A percentile compares a stretch with the other conserved stretches of the same genome.
Conservation (phyloP, 1,140 invertebrate species). For the Euura saliciscinereae region DNA sequence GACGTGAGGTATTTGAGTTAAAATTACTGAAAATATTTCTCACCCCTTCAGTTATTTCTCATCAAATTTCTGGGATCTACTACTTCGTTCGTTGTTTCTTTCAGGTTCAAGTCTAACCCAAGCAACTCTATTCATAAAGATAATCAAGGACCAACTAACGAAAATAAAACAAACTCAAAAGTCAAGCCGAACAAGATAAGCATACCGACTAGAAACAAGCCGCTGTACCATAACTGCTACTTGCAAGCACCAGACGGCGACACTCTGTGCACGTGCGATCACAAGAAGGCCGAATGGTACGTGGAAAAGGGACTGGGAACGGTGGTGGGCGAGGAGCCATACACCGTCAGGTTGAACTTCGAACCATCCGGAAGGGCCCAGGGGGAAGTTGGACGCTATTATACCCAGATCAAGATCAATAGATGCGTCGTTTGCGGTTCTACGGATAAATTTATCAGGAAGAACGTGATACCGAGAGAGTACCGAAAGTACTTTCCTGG, state of each 20-base stretch:
- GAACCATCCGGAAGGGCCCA: slow-evolving; percentile 79
- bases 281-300: slow-evolving; percentile 84
- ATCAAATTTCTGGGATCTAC: not conserved
- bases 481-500: slow-evolving; percentile 84
- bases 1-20: slow-evolving; percentile 42
- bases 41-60: not conserved
- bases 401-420: slow-evolving; percentile 77
- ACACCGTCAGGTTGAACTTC: slow-evolving; percentile 79
- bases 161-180: slow-evolving; percentile 11
- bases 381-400: slow-evolving; percentile 74
- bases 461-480: slow-evolving; percentile 84
- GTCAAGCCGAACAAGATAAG: slow-evolving; percentile 32
- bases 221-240: slow-evolving; percentile 82
- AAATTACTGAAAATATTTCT: not conserved
- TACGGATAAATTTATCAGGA: slow-evolving; percentile 73
- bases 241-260: slow-evolving; percentile 81
- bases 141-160: slow-evolving; percentile 14
- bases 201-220: slow-evolving; percentile 64
- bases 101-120: slow-evolving; percentile 38
- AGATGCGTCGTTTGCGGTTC: slow-evolving; percentile 85
- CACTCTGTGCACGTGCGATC: slow-evolving; percentile 79
- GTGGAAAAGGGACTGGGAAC: slow-evolving; percentile 70
- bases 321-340: slow-evolving; percentile 70
- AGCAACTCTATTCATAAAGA: slow-evolving; percentile 13
- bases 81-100: slow-evolving; percentile 14